Evolutionary conservation across 2,113 vertebrate genomes (phyloP).

Genomic region (Gallinago paraguaiae): DNA sequence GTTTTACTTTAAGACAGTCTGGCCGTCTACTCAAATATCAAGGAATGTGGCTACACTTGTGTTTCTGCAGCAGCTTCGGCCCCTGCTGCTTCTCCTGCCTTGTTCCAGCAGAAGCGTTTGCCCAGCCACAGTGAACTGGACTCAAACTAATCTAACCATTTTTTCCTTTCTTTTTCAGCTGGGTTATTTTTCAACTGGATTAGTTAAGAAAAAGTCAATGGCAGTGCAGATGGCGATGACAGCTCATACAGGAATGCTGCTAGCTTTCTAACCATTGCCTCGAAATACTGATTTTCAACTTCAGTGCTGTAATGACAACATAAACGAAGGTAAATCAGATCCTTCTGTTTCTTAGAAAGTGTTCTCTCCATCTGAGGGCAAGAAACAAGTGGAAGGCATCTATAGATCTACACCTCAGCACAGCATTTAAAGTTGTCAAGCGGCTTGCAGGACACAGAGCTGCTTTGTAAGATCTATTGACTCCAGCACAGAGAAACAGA

Average conservation of each 20-base stretch:
- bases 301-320: background rate
- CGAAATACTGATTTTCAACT: background rate
- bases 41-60: slow-evolving; percentile 21
- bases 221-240: background rate
- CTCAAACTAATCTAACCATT: background rate
- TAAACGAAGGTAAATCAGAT: slow-evolving; percentile 28
- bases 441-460: background rate
- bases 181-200: background rate
- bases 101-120: slow-evolving; percentile 27
- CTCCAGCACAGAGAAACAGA: background rate
- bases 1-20: background rate
- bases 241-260: slow-evolving; percentile 7
- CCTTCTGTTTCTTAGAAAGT: background rate
- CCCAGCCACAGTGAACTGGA: background rate
- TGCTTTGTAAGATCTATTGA: background rate
- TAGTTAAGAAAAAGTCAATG: background rate
- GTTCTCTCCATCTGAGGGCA: background rate
- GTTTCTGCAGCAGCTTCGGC: slow-evolving; percentile 42
- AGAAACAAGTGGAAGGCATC: background rate
- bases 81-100: slow-evolving; percentile 36
- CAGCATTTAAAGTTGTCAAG: background rate
- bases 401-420: background rate
- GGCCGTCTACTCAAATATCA: background rate
- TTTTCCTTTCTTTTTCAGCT: background rate
- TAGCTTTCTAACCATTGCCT: slow-evolving; percentile 15